Conservation (phyloP, 2,888 invertebrate species). For the Mimumesa dahlbomi region DNA sequence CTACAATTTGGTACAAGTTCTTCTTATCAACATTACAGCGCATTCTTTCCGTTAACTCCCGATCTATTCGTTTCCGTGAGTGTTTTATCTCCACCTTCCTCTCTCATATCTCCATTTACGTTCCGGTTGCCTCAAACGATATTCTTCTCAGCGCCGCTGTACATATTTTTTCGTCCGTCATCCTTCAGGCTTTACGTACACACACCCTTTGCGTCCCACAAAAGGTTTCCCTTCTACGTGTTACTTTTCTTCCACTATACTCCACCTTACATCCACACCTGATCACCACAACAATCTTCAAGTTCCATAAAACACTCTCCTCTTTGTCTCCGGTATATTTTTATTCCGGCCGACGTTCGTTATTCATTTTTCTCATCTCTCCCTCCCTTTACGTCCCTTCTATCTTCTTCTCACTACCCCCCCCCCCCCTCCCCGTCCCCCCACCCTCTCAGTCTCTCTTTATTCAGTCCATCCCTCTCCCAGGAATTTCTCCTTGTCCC, state of each 20-base stretch:
- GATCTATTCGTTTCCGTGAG: not conserved
- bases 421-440: constrained; percentile 5
- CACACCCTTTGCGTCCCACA: constrained; percentile 5
- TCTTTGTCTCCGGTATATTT: constrained; percentile 44
- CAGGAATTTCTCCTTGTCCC: constrained; percentile 17
- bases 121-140: constrained; percentile 2
- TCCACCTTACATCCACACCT: constrained; percentile 12
- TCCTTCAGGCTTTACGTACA: constrained; percentile 37
- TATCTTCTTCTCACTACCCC: no score
- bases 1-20: no score
- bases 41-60: not conserved
- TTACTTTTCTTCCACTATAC: constrained; percentile 29
- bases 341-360: constrained; percentile 47
- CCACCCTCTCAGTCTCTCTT: constrained; percentile 8
- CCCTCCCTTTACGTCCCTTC: constrained; percentile 26
- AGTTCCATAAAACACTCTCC: constrained; percentile 40
- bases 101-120: not conserved
- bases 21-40: not conserved
- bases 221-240: constrained; percentile 25
- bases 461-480: constrained; percentile 2
- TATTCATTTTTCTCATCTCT: constrained; percentile 42
- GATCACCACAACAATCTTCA: constrained; percentile 50
- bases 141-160: not conserved
- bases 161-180: constrained; percentile 7
- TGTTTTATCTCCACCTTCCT: not conserved